Conservation (phyloP, 2,888 invertebrate species). For the Andrena hattorfiana region DNA sequence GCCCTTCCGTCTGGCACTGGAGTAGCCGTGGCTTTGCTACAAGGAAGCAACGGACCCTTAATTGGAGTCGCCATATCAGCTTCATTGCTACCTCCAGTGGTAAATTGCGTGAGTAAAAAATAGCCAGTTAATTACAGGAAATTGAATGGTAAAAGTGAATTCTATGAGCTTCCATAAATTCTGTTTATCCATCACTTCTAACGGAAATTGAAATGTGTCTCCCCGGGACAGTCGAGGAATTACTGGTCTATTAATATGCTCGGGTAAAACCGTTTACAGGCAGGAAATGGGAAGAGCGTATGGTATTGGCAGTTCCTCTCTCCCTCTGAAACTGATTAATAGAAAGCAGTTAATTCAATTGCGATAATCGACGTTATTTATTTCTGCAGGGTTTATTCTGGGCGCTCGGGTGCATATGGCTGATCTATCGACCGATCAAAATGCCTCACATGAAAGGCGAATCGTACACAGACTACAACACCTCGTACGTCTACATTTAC, state of each 20-base stretch:
- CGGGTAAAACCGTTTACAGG: no score
- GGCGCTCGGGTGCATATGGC: conserved; percentile 91
- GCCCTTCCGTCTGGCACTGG: conserved; percentile 92
- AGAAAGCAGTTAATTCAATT: not conserved
- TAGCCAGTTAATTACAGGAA: not conserved
- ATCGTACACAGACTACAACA: conserved; percentile 87
- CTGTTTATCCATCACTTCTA: not conserved
- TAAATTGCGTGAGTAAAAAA: conserved; percentile 90
- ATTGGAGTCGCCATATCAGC: conserved; percentile 97
- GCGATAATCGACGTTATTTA: conserved; percentile 24
- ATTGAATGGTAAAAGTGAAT: not conserved
- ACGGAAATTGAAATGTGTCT: not conserved
- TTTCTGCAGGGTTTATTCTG: conserved; percentile 89
- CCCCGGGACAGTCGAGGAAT: no score
- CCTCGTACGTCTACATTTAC: conserved; percentile 89
- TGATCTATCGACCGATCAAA: conserved; percentile 89
- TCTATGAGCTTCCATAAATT: not conserved
- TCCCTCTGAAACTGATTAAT: conserved; percentile 6
- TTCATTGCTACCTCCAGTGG: conserved; percentile 93
- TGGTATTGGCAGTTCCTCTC: not conserved
- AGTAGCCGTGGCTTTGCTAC: conserved; percentile 93
- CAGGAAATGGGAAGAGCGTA: not conserved
- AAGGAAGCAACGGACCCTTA: conserved; percentile 93
- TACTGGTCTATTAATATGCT: no score
- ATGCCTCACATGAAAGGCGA: conserved; percentile 91